Percentiles rank a stretch among this genome's conserved stretches.
Evolutionary conservation across 1,140 invertebrate species (phyloP).

Genomic region (Bombus balteatus): DNA sequence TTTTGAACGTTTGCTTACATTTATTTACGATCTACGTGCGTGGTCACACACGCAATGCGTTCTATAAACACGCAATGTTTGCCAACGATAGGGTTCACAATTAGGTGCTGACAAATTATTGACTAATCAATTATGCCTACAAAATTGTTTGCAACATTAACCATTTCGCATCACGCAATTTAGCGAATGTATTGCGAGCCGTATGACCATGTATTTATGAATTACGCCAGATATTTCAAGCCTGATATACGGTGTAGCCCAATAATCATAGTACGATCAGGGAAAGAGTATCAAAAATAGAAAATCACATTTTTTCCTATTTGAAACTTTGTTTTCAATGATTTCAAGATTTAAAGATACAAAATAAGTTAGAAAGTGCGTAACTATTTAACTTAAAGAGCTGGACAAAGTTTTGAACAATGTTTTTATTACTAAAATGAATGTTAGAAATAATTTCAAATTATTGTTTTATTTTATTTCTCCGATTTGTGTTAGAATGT

Average conservation of each 20-base stretch:
- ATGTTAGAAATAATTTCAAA: neutral
- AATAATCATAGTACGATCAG: neutral
- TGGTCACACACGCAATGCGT: constrained; percentile 21
- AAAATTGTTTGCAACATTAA: constrained; percentile 39
- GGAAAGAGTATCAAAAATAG: neutral
- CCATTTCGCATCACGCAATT: constrained; percentile 19
- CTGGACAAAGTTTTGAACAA: neutral
- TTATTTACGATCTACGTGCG: constrained; percentile 22
- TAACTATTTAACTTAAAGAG: neutral
- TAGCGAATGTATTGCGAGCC: neutral
- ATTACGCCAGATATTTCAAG: neutral
- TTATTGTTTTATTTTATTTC: neutral
- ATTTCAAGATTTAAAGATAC: neutral
- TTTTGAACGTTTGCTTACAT: neutral
- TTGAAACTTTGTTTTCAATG: neutral
- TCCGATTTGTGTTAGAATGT: no score
- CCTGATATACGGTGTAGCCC: no score
- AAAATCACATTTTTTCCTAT: neutral
- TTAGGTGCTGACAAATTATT: constrained; percentile 35
- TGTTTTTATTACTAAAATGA: neutral
- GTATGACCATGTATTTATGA: neutral
- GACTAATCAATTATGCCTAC: constrained; percentile 37
- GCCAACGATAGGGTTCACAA: constrained; percentile 22
- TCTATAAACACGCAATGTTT: constrained; percentile 30
- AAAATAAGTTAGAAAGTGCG: no score